A percentile compares a stretch with the other conserved stretches of the same genome.
phyloP scores from a whole-genome alignment of 1,140 invertebrate genomes.

The Acromyrmex heyeri region DNA sequence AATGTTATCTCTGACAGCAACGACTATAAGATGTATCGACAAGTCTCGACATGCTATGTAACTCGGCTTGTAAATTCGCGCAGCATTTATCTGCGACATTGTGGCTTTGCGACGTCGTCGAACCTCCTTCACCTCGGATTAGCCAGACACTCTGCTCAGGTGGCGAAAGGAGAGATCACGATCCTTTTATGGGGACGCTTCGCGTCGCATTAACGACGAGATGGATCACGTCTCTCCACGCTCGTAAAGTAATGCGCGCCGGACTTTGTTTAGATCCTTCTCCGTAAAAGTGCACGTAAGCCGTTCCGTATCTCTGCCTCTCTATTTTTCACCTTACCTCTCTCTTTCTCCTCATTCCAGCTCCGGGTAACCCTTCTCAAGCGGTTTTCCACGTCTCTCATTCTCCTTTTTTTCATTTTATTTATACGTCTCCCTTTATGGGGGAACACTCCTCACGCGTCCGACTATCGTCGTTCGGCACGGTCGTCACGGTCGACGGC shows the following conservation, averaged over 20 bases:
- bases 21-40: not conserved
- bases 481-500: slow-evolving; percentile 55
- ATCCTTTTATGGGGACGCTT: slow-evolving; percentile 78
- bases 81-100: slow-evolving; percentile 43
- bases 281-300: slow-evolving; percentile 76
- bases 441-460: slow-evolving; percentile 44
- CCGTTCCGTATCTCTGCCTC: slow-evolving; percentile 63
- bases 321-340: slow-evolving; percentile 60
- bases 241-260: slow-evolving; percentile 82
- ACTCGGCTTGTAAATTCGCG: slow-evolving; percentile 22
- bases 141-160: slow-evolving; percentile 33
- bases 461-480: slow-evolving; percentile 49
- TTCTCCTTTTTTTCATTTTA: slow-evolving; percentile 56
- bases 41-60: not conserved
- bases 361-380: slow-evolving; percentile 13
- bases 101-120: slow-evolving; percentile 25
- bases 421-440: slow-evolving; percentile 54
- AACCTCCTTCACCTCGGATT: slow-evolving; percentile 40
- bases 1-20: not conserved
- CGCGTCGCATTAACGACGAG: slow-evolving; percentile 81
- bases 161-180: slow-evolving; percentile 62
- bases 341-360: slow-evolving; percentile 18
- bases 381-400: slow-evolving; percentile 33
- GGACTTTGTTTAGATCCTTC: slow-evolving; percentile 80
- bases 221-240: slow-evolving; percentile 81